Base-by-base conservation (phyloP, 2,797 vertebrate genomes). In the Hippocampus kuda region DNA sequence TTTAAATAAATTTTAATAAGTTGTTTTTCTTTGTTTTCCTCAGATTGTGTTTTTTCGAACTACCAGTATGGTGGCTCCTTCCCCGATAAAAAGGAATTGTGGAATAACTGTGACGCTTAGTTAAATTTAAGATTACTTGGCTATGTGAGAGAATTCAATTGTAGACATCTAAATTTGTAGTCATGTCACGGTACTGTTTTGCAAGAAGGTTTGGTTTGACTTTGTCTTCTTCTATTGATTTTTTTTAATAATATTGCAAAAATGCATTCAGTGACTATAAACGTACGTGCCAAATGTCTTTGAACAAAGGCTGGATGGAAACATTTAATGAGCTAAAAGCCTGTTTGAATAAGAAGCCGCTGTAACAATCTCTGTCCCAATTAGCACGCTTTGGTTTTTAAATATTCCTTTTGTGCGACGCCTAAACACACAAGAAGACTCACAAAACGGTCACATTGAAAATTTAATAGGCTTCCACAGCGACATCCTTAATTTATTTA, bases 401-500 rank as follows among this genome's bases (percentile, higher is more conserved):
- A 88, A 88, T 85, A 85, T 88, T 89, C 83, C 82, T 89, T 90
- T 88, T 88, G 85, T 87, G 85, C 70, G 70, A 84, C 84, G 82
- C 88, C 85, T 89, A 91, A 91, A 91, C 89, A 89, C 89, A 90
- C 87, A 90, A 88, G 86, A 89, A 89, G 89, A 87, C 84, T 85
- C 88, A 88, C 90, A 89, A 91, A 91, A 90, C 83, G 85, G 83
- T 91, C 84, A 86, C 79, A 80, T 89, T 90, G 81, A 90, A 90
- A 90, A 90, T 91, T 88, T 88, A 91, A 91, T 91, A 87, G 89
- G 85, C 85, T 89, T 91, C 89, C 88, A 88, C 85, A 87, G 88
- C 78, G 88, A 90, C 90, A 89, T 91, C 77, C 85, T 88, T 90
- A 83, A 91, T 91, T 90, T 88, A 91, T 92, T 89, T 88, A 89